Evolutionary conservation across 2,888 invertebrate species (phyloP).

Genomic region (Pollenia labialis): DNA sequence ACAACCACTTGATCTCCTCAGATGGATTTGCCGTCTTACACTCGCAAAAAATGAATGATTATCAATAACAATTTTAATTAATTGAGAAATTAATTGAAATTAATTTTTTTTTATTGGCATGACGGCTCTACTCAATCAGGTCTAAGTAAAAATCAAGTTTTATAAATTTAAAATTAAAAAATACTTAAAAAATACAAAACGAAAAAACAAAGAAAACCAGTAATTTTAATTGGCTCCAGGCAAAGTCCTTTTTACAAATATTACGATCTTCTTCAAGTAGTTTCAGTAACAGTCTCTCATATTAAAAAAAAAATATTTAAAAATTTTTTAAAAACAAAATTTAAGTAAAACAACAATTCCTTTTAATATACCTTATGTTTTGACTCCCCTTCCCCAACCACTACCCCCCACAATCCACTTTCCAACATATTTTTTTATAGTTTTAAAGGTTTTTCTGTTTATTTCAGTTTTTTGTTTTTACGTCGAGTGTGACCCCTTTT

Average conservation of each 20-base stretch:
- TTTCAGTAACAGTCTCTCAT: too few relatives aligned
- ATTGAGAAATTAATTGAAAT: too few relatives aligned
- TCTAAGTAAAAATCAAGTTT: too few relatives aligned
- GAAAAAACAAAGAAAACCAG: neutral
- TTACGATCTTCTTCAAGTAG: neutral
- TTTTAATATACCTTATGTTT: slow-evolving; percentile 1
- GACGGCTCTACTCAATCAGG: too few relatives aligned
- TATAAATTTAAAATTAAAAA: too few relatives aligned
- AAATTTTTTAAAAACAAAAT: slow-evolving; percentile 38
- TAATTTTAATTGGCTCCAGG: slow-evolving; percentile 27
- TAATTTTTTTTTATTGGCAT: too few relatives aligned
- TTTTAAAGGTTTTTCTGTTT: slow-evolving; percentile 1
- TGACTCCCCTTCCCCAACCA: neutral
- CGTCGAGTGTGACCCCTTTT: neutral
- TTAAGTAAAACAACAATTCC: slow-evolving; percentile 3
- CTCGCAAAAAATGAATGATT: too few relatives aligned
- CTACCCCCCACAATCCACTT: neutral
- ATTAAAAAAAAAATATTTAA: neutral
- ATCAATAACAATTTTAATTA: too few relatives aligned
- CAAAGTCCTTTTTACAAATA: slow-evolving; percentile 1
- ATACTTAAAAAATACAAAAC: neutral
- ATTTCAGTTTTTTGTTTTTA: neutral
- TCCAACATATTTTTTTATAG: slow-evolving; percentile 4
- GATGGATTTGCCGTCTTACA: too few relatives aligned
- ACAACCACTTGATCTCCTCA: too few relatives aligned